Base-by-base conservation (phyloP, 2,797 vertebrate species). In the Echeneis naucrates region DNA sequence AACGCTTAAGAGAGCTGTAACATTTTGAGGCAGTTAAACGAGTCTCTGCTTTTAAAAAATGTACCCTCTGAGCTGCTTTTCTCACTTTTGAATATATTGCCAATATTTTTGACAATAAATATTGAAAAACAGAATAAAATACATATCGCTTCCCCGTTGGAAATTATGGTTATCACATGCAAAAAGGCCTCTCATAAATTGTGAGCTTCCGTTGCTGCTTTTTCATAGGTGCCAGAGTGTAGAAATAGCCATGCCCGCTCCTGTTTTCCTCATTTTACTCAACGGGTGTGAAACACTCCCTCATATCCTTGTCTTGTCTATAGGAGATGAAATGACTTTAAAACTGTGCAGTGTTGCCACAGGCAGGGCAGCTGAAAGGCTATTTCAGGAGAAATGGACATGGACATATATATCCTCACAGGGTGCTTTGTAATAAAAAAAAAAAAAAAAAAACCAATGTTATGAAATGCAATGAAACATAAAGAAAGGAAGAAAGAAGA, bases 381-480 rank as follows among this genome's bases (percentile, higher is more conserved):
- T 92, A 92, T 92, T 91, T 90, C 86, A 87, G 89, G 89, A 90
- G 88, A 87, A 93, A 93, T 88, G 83, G 91, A 92, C 90, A 92
- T 81, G 79, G 88, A 90, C 92, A 93, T 93, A 94, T 93, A 94
- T 93, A 93, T 92, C 91, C 88, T 92, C 73, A 78, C 80, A 74
- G 88, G 91, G 88, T 86, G 88, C 92, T 91, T 91, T 85, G 92
- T 93, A 93, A 93, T 91, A 92, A 93, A 90, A 80, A 71, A 70
- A 48, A 47, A 40, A 68, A 74, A 74, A 66, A 80, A 77, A 35
- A 75, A 73, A 45, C 44, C 89, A 90, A 91, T 92, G 92, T 94
- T 94, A 92, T 92, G 91, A 91, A 93, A 93, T 74, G 80, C 90
- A 90, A 77, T 94, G 95, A 96, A 90, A 96, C 96, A 95, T 94